Evolutionary conservation across 1,140 invertebrate genomes (phyloP).

Genomic region (Drosophila nigromelanica): DNA sequence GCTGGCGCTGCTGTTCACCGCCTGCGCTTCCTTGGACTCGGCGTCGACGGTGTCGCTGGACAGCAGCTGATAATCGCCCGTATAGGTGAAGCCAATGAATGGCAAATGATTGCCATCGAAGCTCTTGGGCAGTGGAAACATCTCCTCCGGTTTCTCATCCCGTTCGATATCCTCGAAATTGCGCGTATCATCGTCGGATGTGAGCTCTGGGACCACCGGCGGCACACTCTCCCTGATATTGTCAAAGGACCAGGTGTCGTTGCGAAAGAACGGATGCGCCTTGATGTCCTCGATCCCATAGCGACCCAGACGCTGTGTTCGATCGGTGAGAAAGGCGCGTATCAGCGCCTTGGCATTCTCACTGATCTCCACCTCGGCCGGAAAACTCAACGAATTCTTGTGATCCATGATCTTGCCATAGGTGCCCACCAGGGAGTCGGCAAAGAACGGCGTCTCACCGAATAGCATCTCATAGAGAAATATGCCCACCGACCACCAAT

Average conservation of each 20-base stretch:
- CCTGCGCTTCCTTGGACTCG: conserved; percentile 85
- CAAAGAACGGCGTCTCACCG: conserved; percentile 99
- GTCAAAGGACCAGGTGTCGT: conserved; percentile 99
- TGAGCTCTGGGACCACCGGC: conserved; percentile 97
- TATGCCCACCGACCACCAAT: conserved; percentile 99
- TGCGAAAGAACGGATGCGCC: conserved; percentile 96
- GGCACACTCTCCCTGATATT: conserved; percentile 97
- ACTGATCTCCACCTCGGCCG: conserved; percentile 96
- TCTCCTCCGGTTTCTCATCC: conserved; percentile 94
- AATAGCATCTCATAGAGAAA: conserved; percentile 99
- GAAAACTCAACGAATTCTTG: conserved; percentile 97
- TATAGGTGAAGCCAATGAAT: conserved; percentile 99
- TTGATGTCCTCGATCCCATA: conserved; percentile 98
- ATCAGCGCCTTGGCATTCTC: conserved; percentile 96
- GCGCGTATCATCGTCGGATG: conserved; percentile 98
- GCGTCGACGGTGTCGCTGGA: conserved; percentile 86
- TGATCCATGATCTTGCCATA: conserved; percentile 99
- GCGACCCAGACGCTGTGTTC: conserved; percentile 94
- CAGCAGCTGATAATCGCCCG: conserved; percentile 91
- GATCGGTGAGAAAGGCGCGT: conserved; percentile 96
- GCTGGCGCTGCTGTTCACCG: conserved; percentile 71
- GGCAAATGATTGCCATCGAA: conserved; percentile 99
- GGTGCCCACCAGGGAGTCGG: conserved; percentile 98
- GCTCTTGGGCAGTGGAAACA: conserved; percentile 97
- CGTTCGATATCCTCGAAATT: conserved; percentile 99